Conservation (phyloP, 2,888 invertebrate genomes). For the Rhodophaea formosa region DNA sequence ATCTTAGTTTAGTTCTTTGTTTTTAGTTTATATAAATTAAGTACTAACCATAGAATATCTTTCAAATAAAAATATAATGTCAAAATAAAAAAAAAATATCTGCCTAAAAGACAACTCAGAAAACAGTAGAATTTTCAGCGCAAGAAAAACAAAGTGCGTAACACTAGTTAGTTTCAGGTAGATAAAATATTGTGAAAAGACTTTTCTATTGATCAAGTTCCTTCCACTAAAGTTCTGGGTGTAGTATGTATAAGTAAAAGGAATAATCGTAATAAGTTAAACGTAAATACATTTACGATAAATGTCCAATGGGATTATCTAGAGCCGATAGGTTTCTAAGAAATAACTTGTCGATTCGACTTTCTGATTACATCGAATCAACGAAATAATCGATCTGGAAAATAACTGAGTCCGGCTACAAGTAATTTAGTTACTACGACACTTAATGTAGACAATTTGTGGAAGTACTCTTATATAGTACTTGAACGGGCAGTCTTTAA, state of each 20-base stretch:
- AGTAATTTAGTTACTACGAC: conserved; percentile 4
- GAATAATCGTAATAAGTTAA: neutral
- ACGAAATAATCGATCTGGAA: neutral
- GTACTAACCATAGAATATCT: too few relatives aligned
- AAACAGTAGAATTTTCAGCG: too few relatives aligned
- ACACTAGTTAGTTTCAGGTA: too few relatives aligned
- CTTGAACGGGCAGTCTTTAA: conserved; percentile 1
- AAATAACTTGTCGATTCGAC: neutral
- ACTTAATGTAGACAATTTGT: conserved; percentile 15
- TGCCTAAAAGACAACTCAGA: too few relatives aligned
- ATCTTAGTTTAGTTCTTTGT: too few relatives aligned
- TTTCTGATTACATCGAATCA: neutral
- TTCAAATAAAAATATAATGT: too few relatives aligned
- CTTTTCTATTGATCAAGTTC: too few relatives aligned
- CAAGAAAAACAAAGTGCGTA: too few relatives aligned
- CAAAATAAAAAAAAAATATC: too few relatives aligned
- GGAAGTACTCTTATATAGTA: conserved; percentile 1
- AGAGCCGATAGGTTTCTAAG: neutral
- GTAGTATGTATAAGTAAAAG: neutral
- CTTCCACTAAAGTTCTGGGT: too few relatives aligned
- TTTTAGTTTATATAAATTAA: too few relatives aligned
- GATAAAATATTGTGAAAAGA: too few relatives aligned
- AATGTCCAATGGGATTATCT: neutral
- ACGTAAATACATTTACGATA: neutral
- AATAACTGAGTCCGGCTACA: neutral